Percentiles rank a stretch among this genome's conserved stretches.
These are phyloP conservation scores for Sardina pilchardus DNA, from an alignment of 2,113 vertebrate species.

Conservation along the genomic window DNA sequence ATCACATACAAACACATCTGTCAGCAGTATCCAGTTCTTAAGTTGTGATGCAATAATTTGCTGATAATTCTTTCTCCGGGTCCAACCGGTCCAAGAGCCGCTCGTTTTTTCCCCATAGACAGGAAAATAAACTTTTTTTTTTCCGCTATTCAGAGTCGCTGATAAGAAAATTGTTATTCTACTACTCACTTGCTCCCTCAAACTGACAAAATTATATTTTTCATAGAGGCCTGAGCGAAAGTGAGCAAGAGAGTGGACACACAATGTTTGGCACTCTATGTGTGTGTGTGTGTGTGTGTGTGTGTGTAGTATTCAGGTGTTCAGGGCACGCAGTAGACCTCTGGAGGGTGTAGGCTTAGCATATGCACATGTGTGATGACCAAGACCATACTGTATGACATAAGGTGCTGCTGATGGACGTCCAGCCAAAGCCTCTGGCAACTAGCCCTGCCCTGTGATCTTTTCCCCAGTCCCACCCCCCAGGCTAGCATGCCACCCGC, in stretches of 20 bases:
- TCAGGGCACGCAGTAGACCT: not conserved
- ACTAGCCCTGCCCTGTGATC: not conserved
- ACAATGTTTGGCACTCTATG: not conserved
- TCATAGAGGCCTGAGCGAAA: no score
- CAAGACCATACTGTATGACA: not conserved
- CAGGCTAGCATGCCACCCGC: not conserved
- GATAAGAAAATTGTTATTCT: no score
- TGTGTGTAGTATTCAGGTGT: not conserved
- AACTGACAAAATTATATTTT: no score
- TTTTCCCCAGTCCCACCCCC: not conserved
- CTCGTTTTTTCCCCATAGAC: no score
- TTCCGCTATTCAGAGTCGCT: no score
- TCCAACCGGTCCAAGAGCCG: no score
- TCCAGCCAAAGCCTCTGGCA: not conserved
- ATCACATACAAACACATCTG: not conserved
- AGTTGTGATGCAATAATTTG: no score
- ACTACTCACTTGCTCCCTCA: no score
- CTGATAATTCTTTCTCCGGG: no score
- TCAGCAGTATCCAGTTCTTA: not conserved
- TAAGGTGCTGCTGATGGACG: not conserved
- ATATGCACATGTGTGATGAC: not conserved
- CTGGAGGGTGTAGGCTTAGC: not conserved
- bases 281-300: conserved; percentile 12
- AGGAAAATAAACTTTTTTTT: no score
- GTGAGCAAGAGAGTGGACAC: conserved; percentile 11